Evolutionary conservation across 2,888 invertebrate species (phyloP).

Genomic region (Drosophila neotestacea): DNA sequence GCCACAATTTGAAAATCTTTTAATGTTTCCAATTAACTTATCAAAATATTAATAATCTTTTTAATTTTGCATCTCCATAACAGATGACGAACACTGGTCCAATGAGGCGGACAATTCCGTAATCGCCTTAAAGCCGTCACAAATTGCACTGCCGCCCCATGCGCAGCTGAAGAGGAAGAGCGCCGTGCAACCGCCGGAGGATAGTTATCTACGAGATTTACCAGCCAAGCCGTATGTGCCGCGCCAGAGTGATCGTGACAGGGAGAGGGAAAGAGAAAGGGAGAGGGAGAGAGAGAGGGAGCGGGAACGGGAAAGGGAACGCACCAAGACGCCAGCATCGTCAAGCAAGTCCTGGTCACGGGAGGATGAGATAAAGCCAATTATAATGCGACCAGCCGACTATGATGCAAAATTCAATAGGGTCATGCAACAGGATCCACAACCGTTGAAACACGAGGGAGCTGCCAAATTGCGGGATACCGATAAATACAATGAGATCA

Average conservation of each 20-base stretch:
- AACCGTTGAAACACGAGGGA: conserved; percentile 44
- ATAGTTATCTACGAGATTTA: conserved; percentile 83
- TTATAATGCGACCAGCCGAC: conserved; percentile 84
- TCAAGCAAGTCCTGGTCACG: conserved; percentile 77
- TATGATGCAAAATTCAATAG: conserved; percentile 85
- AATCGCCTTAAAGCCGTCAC: conserved; percentile 84
- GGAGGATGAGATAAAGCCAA: conserved; percentile 85
- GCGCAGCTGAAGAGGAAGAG: conserved; percentile 83
- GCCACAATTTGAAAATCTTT: no score
- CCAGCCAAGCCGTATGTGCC: conserved; percentile 84
- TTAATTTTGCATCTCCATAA: neutral
- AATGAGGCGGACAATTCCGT: conserved; percentile 85
- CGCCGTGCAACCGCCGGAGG: conserved; percentile 83
- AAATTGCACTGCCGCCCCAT: conserved; percentile 81
- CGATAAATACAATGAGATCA: conserved; percentile 83
- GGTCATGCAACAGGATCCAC: conserved; percentile 81
- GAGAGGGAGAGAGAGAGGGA: conserved; percentile 40
- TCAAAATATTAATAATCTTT: no score
- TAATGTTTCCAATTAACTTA: no score
- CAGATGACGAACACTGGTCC: conserved; percentile 85
- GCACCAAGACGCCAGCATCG: conserved; percentile 61
- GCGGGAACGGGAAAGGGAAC: conserved; percentile 55
- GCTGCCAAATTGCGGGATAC: conserved; percentile 75
- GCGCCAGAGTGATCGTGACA: conserved; percentile 58
- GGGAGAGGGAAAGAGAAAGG: conserved; percentile 32